Evolutionary conservation across 2,797 vertebrate species (phyloP).

Genomic region (Cynopterus sphinx): DNA sequence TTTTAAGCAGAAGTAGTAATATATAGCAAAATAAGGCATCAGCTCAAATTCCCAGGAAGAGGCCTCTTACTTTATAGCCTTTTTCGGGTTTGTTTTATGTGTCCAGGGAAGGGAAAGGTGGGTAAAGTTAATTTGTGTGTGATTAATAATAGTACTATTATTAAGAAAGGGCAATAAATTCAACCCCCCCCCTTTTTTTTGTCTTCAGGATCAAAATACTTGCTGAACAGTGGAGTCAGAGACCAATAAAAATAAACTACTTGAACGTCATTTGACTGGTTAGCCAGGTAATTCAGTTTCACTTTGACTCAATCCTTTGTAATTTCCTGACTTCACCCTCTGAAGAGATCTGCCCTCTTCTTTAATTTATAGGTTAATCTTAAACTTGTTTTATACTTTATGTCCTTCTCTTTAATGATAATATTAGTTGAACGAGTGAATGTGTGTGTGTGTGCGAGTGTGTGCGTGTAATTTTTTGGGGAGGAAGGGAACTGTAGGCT

Average conservation of each 20-base stretch:
- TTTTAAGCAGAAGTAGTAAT: neutral
- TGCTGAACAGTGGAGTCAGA: conserved; percentile 58
- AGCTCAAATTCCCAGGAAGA: neutral
- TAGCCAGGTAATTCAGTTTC: conserved; percentile 68
- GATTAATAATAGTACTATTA: conserved; percentile 2
- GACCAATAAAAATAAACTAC: conserved; percentile 66
- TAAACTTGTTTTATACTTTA: conserved; percentile 4
- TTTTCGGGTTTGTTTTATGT: neutral
- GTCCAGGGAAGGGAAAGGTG: neutral
- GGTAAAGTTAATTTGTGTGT: conserved; percentile 28
- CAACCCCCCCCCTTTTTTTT: neutral
- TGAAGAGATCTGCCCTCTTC: neutral
- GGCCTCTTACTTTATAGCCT: neutral
- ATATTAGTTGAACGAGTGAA: neutral
- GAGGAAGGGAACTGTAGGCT: neutral
- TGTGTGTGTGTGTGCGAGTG: neutral
- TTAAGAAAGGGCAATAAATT: conserved; percentile 53
- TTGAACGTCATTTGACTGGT: conserved; percentile 52
- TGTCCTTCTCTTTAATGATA: neutral
- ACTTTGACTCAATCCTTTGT: neutral
- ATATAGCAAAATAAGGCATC: neutral
- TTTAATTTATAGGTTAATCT: conserved; percentile 45
- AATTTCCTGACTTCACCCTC: neutral
- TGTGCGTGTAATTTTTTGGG: neutral
- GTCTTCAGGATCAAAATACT: conserved; percentile 70